phyloP scores from a whole-genome alignment of 2,888 invertebrate species.

The Erebia ligea region DNA sequence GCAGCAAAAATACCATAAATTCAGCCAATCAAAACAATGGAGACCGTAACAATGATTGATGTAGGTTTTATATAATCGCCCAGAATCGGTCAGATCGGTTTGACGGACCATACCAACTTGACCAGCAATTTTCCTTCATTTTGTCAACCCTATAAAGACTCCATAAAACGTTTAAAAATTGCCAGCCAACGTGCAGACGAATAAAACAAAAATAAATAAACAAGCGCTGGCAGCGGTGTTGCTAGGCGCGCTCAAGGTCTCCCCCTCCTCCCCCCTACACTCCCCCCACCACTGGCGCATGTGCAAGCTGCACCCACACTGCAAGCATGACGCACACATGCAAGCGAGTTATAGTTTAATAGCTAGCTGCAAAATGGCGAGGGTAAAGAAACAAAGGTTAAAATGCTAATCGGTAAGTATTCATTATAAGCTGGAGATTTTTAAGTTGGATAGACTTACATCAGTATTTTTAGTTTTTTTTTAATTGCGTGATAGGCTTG shows the following conservation, averaged over 20 bases:
- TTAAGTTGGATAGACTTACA: no score
- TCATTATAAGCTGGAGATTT: no score
- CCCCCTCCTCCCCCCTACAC: conserved; percentile 54
- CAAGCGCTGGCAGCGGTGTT: conserved; percentile 66
- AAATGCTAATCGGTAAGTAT: no score
- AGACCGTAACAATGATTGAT: no score
- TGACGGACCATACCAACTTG: no score
- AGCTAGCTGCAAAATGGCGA: conserved; percentile 5
- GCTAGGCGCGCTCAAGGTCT: conserved; percentile 80
- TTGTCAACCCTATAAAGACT: conserved; percentile 53
- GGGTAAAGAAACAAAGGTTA: background rate
- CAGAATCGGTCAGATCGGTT: no score
- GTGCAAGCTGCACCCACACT: conserved; percentile 41
- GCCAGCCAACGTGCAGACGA: conserved; percentile 70
- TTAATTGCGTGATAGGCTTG: no score
- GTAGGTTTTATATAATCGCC: no score
- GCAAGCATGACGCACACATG: conserved; percentile 29
- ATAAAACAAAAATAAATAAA: conserved; percentile 76
- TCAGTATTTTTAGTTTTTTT: no score
- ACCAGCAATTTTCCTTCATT: background rate
- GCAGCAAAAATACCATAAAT: no score
- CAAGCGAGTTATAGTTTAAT: conserved; percentile 7
- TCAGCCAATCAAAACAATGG: no score
- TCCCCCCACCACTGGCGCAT: conserved; percentile 43
- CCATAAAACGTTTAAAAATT: conserved; percentile 72